These are phyloP conservation scores for Pocillopora damicornis DNA, from an alignment of 64 coral and sea anemone genomes.

Conservation along the genomic window DNA sequence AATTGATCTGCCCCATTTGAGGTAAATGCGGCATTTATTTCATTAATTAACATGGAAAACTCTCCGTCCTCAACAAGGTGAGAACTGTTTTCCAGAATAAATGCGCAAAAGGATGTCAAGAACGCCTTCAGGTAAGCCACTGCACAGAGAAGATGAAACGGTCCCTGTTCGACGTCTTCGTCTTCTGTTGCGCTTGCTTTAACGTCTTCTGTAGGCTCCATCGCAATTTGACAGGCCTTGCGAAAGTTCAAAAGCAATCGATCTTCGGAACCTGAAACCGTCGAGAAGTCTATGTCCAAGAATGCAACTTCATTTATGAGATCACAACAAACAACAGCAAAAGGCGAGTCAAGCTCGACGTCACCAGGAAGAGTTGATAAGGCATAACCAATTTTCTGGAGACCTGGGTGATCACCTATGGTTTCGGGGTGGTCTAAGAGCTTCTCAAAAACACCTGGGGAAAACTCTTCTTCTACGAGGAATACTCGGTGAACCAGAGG, in stretches of 20 bases:
- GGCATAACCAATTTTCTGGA: constrained; percentile 50
- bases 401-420: constrained; percentile 57
- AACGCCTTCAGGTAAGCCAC: constrained; percentile 60
- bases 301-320: constrained; percentile 76
- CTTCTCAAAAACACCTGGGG: constrained; percentile 48
- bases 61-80: constrained; percentile 50
- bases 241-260: constrained; percentile 44
- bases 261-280: constrained; percentile 54
- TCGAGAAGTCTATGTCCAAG: constrained; percentile 28
- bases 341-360: constrained; percentile 38
- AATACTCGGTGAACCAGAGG: constrained; percentile 69
- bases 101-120: constrained; percentile 40
- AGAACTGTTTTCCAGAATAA: constrained; percentile 25
- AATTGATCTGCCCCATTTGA: neutral
- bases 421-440: constrained; percentile 21
- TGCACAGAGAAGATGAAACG: constrained; percentile 59
- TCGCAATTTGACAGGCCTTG: constrained; percentile 35
- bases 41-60: constrained; percentile 44
- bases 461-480: constrained; percentile 46
- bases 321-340: constrained; percentile 84
- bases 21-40: constrained; percentile 42
- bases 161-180: neutral
- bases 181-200: neutral
- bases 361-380: constrained; percentile 13
- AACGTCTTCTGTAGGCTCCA: neutral